Base-by-base conservation (phyloP, 1,140 invertebrate genomes). In the Cepaea nemoralis region DNA sequence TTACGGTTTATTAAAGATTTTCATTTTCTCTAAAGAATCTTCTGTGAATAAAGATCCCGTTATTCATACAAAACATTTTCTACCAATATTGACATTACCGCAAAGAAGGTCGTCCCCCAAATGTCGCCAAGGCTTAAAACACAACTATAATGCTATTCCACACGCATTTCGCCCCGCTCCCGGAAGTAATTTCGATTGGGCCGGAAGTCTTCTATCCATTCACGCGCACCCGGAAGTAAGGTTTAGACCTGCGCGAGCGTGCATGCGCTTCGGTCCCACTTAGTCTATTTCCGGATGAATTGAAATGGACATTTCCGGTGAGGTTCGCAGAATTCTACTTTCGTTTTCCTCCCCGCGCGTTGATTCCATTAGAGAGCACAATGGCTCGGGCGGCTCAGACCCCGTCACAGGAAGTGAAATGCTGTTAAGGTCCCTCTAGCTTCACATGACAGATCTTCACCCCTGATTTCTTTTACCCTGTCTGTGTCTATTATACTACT, bases 151-250 rank as follows among this genome's bases (percentile, higher is more conserved):
- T 69, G 66, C 77, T 50, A 79, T 79, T 79, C 77, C 66, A 79
- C 77, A 79, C 77, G 77, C 77, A 79, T 69, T 79, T 67, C 77
- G 42, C 39, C 66, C 59, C 27, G 14, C 14, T 16, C 33, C 77
- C 77, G 77, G 77, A 79, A 79, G 59, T 79, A 79, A 79, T 79
- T 79, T 79, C 77, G 77, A 79, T 79, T 35, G 59, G n/a, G 48
- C 24, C 35, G 77, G 77, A 79, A 79, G 77, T 79, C 77, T 79
- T 79, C 77, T 79, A 79, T 79, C 77, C 77, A 79, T 69, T 79
- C 77, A 39, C 77, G 77, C 77, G 48, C 42, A 69, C 77, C 77
- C 77, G 77, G 77, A 79, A 79, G 77, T 42, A 33, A 67, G 77
- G 77, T 33, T 45, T 79, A 79, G 59, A 79, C 66, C 77, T 42